Conservation (phyloP, 2,888 invertebrate genomes). For the Griposia aprilina region DNA sequence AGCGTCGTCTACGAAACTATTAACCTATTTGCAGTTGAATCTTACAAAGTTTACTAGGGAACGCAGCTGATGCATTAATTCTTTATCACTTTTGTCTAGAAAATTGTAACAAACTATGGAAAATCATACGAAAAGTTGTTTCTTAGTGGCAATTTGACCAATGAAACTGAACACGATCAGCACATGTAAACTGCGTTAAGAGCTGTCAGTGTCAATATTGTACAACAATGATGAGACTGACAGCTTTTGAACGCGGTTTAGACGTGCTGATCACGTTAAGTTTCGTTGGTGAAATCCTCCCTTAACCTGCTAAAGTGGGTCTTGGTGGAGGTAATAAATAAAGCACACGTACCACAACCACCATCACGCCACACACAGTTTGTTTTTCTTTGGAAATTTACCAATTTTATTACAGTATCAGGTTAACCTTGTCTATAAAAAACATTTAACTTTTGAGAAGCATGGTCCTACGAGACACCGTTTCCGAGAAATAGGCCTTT, state of each 20-base stretch:
- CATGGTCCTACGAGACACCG: too few relatives aligned
- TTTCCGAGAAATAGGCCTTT: too few relatives aligned
- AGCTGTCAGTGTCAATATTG: too few relatives aligned
- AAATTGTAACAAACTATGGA: neutral
- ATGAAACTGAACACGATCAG: neutral
- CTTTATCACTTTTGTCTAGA: slow-evolving; percentile 22
- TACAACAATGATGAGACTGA: neutral
- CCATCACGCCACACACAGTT: too few relatives aligned
- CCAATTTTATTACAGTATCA: too few relatives aligned
- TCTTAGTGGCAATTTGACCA: neutral
- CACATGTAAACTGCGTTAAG: neutral
- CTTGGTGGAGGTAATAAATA: neutral
- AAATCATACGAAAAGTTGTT: neutral
- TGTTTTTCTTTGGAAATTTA: too few relatives aligned
- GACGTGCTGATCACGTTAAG: neutral
- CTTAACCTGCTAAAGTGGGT: neutral
- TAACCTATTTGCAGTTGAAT: slow-evolving; percentile 52
- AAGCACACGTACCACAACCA: too few relatives aligned
- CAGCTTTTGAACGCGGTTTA: neutral
- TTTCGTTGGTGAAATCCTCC: neutral
- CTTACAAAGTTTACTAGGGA: slow-evolving; percentile 11
- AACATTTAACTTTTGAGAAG: too few relatives aligned
- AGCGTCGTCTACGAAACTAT: slow-evolving; percentile 47
- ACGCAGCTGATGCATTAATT: slow-evolving; percentile 18
- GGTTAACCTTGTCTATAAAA: too few relatives aligned